Conservation (phyloP, 2,797 vertebrate species). For the Ciconia nigra region DNA sequence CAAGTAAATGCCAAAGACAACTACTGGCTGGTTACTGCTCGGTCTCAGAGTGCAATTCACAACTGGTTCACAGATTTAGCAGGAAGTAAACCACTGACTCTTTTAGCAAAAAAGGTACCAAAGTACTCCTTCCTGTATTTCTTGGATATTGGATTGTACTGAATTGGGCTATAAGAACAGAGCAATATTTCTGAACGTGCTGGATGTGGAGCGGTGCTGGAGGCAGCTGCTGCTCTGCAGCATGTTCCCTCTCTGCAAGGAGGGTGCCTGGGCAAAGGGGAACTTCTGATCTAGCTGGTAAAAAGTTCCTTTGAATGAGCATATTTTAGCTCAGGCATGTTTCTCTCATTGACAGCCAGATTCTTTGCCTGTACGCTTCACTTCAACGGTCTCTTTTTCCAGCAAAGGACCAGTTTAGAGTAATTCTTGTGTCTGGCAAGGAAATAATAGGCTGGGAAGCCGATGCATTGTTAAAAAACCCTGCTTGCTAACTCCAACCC, state of each 20-base stretch:
- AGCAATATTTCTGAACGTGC: not conserved
- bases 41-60: constrained; percentile 79
- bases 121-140: not conserved
- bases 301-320: not conserved
- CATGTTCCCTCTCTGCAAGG: not conserved
- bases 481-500: not conserved
- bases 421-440: not conserved
- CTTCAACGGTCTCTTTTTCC: not conserved
- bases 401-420: not conserved
- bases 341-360: not conserved
- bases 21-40: constrained; percentile 79
- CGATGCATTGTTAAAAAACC: not conserved
- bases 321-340: not conserved
- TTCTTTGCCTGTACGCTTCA: not conserved
- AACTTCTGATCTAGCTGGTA: not conserved
- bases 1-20: constrained; percentile 81
- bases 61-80: constrained; percentile 80
- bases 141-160: not conserved
- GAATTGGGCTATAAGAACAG: not conserved
- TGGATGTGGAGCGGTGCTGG: not conserved
- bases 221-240: not conserved
- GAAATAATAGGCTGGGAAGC: not conserved
- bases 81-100: constrained; percentile 76
- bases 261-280: not conserved
- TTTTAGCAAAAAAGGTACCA: constrained; percentile 80